Base-by-base conservation (phyloP, 2,888 invertebrate species). In the Synanthedon tipuliformis region DNA sequence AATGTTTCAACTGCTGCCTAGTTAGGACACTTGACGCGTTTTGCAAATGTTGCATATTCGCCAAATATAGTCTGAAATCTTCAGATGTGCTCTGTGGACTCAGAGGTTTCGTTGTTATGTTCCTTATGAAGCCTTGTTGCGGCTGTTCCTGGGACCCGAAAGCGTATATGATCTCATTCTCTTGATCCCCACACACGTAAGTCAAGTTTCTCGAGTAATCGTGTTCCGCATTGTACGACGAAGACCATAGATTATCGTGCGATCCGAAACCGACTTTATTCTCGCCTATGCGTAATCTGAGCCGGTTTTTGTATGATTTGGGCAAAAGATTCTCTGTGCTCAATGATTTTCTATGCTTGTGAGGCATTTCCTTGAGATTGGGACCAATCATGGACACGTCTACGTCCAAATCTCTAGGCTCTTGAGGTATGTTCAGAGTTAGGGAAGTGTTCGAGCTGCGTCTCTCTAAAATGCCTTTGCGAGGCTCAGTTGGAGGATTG, bases 361-460 rank as follows among this genome's bases (percentile, higher is more conserved):
- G 83, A 41, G 73, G 68, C 0, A 76, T 58, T 12, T 84, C 82
- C 62, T 78, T 80, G 1, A 86, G 54, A 56, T 76, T 83, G 0
- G 65, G 61, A 3, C 85, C 81, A 53, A 87, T 61, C 51, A 84
- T 53, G 0, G 64, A 71, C 53, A 86, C 88, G 41, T 88, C 88
- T 1, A 88, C 83, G 57, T 88, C 88, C 7, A 88, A 61, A 45
- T 85, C 86, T 58, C 87, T 73, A 0, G 87, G 88, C 52, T 88
- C 87, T 50, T 81, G 77, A 0, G 80, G 78, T 45, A 88, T 81
- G 55, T 88, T 88, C 1, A 95, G 89, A 0, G 95, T 95, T 8
- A 95, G 78, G 51, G 94, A 95, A 0, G 95, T 94, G 68, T 94
- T 95, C 0, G 95, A 95, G 49, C 94, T 94, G 40, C 95, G 88